A percentile compares a stretch with the other conserved stretches of the same genome.
phyloP scores from a whole-genome alignment of 2,113 vertebrate genomes.

The Takifugu flavidus region DNA sequence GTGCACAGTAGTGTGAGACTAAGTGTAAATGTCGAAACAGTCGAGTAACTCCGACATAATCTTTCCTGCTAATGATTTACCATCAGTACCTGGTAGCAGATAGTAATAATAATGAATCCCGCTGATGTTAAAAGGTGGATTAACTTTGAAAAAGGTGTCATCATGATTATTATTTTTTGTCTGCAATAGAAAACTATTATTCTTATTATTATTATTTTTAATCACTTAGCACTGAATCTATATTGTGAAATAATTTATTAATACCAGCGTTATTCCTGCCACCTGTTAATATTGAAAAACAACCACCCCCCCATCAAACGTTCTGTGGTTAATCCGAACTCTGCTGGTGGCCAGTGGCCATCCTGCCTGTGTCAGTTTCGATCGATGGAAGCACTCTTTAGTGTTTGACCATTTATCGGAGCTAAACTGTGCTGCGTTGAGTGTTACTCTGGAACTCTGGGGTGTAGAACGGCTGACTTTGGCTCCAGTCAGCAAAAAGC shows the following conservation, averaged over 20 bases:
- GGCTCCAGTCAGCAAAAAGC: slow-evolving; percentile 73
- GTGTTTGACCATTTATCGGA: slow-evolving; percentile 69
- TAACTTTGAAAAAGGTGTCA: neutral
- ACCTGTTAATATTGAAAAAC: slow-evolving; percentile 38
- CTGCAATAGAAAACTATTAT: neutral
- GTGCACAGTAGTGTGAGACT: slow-evolving; percentile 1
- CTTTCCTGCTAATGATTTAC: neutral
- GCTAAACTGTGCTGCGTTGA: slow-evolving; percentile 60
- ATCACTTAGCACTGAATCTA: too few species aligned
- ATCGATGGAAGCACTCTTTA: slow-evolving; percentile 66
- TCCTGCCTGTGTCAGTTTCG: slow-evolving; percentile 38
- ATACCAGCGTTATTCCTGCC: slow-evolving; percentile 19
- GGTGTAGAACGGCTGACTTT: slow-evolving; percentile 75
- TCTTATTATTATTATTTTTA: too few species aligned
- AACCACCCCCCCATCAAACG: slow-evolving; percentile 25
- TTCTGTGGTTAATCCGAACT: slow-evolving; percentile 60
- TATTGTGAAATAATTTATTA: too few species aligned
- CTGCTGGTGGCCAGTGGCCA: slow-evolving; percentile 24
- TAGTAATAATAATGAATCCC: neutral
- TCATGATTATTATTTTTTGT: neutral
- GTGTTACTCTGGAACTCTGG: slow-evolving; percentile 67
- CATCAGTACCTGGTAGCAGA: neutral
- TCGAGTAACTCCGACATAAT: neutral
- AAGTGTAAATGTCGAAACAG: slow-evolving; percentile 11
- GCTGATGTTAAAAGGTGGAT: neutral